Percentiles rank a stretch among this genome's conserved stretches.
Conservation (phyloP, 2,888 invertebrate genomes). For the Norana najaformis region DNA sequence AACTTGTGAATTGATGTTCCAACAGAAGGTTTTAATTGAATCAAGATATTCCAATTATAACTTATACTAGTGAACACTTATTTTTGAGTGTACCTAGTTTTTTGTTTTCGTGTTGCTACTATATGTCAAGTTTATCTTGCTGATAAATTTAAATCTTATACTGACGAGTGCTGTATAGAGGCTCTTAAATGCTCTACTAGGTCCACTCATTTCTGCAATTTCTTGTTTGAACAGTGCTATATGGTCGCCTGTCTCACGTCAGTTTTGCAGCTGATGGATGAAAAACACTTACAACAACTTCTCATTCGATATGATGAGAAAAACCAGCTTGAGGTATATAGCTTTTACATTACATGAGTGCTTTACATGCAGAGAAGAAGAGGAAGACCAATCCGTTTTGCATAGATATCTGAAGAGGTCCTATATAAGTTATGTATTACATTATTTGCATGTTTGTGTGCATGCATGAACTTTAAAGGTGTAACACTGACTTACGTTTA, state of each 20-base stretch:
- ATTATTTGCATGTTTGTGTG: neutral
- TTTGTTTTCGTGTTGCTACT: neutral
- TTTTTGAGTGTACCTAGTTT: neutral
- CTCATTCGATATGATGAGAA: constrained; percentile 73
- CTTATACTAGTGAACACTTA: neutral
- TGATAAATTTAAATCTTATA: too few relatives aligned
- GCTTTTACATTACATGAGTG: neutral
- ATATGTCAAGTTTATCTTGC: neutral
- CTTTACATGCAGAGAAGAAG: neutral
- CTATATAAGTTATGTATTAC: neutral
- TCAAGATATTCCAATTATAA: neutral
- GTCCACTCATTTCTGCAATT: neutral
- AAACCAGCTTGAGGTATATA: constrained; percentile 65
- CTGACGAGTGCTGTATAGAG: neutral
- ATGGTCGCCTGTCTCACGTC: constrained; percentile 85
- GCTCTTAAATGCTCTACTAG: neutral
- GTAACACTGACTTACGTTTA: too few relatives aligned
- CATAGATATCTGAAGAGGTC: neutral
- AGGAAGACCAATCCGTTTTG: neutral
- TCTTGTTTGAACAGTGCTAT: constrained; percentile 70
- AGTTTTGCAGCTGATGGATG: constrained; percentile 81
- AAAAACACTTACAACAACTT: constrained; percentile 82
- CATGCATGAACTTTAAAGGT: too few relatives aligned
- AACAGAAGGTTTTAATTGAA: neutral
- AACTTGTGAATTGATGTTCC: neutral